Evolutionary conservation across 2,888 invertebrate genomes (phyloP).

Genomic region (Adineta ricciae): DNA sequence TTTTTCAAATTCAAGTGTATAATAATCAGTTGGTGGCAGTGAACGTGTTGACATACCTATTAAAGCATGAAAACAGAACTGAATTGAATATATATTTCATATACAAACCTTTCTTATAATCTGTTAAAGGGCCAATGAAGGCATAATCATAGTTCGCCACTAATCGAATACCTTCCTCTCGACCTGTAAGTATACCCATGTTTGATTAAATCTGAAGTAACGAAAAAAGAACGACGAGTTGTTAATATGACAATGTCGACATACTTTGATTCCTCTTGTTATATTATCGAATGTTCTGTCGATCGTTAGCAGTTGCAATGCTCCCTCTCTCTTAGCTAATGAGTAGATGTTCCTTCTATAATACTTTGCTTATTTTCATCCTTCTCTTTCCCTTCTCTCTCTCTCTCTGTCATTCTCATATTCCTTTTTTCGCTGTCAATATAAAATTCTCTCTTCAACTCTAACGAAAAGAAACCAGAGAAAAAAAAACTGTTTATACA

Average conservation of each 20-base stretch:
- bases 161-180: neutral
- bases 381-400: neutral
- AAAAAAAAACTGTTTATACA: neutral
- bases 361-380: neutral
- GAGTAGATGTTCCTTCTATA: neutral
- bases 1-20: constrained; percentile 15
- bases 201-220: neutral
- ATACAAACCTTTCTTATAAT: neutral
- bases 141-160: neutral
- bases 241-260: neutral
- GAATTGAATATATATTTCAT: neutral
- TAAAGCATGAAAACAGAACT: no score
- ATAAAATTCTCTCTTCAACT: neutral
- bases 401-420: neutral
- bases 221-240: neutral
- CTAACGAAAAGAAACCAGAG: neutral
- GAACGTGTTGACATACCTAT: neutral
- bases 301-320: neutral
- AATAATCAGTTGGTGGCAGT: neutral
- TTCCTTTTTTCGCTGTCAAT: neutral
- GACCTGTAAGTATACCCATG: neutral
- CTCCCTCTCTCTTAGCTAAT: neutral
- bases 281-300: neutral
- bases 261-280: neutral
- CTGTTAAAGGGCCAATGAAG: neutral